Base-by-base conservation (phyloP, 2,797 vertebrate species). In the Apogon hyalosoma region DNA sequence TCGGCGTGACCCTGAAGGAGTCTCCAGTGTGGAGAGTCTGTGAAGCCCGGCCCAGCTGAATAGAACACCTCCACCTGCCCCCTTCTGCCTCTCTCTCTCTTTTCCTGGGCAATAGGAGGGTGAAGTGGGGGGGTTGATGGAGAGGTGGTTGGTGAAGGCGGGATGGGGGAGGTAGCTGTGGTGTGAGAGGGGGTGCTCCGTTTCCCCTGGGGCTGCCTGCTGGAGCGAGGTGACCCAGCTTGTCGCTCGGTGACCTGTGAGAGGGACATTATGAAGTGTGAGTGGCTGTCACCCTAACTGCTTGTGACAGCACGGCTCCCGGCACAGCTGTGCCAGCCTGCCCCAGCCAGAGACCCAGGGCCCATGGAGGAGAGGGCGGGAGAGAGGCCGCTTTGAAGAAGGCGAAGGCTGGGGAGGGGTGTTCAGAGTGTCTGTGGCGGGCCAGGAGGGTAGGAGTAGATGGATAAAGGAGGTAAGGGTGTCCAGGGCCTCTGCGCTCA, bases 211-310 rank as follows among this genome's bases (percentile, higher is more conserved):
- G 92, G 91, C 94, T 91, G 92, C 90, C 92, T 84, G 93, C 87
- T 95, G 94, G 94, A 95, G 95, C 94, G 93, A 80, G 90, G 92
- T 96, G 96, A 97, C 97, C 97, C 94, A 94, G 95, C 96, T 94
- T 98, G 96, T 97, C 95, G 95, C 93, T 96, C 96, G 94, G 92
- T 98, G 97, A 97, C 97, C 97, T 97, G 96, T 97, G 96, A 97
- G 95, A 95, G 93, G 95, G 95, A 96, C 97, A 97, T 97, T 97
- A 97, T 97, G 96, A 98, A 97, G 96, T 96, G 96, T 97, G 96
- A 97, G 96, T 95, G 93, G 95, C 94, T 95, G 95, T 98, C 96
- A 96, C 92, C 91, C 90, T 98, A 98, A 98, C 94, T 84, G 92
- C 88, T 94, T 95, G 95, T 97, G 97, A 98, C 97, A 98, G 96